phyloP scores from a whole-genome alignment of 2,113 vertebrate genomes.

The Esox niger region DNA sequence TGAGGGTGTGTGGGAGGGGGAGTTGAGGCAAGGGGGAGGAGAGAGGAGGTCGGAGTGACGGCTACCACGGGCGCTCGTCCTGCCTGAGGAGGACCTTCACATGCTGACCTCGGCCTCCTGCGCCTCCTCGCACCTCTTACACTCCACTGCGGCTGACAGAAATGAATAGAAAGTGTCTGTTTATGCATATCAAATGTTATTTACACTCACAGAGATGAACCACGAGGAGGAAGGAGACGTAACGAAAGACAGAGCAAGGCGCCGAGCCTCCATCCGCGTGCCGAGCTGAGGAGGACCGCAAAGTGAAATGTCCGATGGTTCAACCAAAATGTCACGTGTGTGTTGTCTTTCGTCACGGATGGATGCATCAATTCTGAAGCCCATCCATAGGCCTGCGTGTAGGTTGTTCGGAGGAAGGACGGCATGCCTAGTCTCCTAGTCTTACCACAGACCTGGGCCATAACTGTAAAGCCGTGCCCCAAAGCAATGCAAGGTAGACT shows the following conservation, averaged over 20 bases:
- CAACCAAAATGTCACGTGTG: neutral
- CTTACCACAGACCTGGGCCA: neutral
- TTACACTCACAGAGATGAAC: constrained; percentile 83
- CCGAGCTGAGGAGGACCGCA: neutral
- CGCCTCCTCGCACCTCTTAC: constrained; percentile 70
- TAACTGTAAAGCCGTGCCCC: too few relatives aligned
- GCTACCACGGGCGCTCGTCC: constrained; percentile 83
- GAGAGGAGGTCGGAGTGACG: constrained; percentile 79
- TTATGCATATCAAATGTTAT: constrained; percentile 85
- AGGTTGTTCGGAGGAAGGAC: constrained; percentile 14
- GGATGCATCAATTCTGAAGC: too few relatives aligned
- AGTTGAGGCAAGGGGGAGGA: constrained; percentile 9
- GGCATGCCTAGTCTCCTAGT: neutral
- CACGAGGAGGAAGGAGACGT: constrained; percentile 55
- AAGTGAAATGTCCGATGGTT: neutral
- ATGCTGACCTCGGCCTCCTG: constrained; percentile 79
- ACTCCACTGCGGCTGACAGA: constrained; percentile 85
- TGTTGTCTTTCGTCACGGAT: too few relatives aligned
- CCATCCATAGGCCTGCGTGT: too few relatives aligned
- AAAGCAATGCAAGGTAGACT: neutral
- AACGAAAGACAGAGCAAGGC: constrained; percentile 16
- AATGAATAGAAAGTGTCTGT: constrained; percentile 89
- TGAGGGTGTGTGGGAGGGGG: constrained; percentile 56
- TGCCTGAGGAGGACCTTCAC: constrained; percentile 91
- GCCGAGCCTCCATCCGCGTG: constrained; percentile 20